Percentiles rank a stretch among this genome's conserved stretches.
phyloP scores from a whole-genome alignment of 1,140 invertebrate species.

The Scaptomyza graminum region DNA sequence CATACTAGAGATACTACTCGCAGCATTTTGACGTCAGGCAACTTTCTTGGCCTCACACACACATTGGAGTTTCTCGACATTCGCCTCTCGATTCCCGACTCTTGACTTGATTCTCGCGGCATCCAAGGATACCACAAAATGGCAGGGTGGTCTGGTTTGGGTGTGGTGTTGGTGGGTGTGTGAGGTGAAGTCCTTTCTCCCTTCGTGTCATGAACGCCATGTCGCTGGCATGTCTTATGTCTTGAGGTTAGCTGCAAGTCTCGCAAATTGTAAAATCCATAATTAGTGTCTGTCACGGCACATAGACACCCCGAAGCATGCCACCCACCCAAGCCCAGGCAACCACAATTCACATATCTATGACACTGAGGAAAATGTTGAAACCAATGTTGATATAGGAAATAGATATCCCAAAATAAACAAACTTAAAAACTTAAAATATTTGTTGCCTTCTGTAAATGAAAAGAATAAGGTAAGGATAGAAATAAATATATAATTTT shows the following conservation, averaged over 20 bases:
- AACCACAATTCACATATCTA: conserved; percentile 3
- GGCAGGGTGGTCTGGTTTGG: conserved; percentile 31
- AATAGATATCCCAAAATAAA: too few relatives aligned
- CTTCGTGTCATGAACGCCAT: conserved; percentile 35
- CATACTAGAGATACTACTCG: conserved; percentile 14
- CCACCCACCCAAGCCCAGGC: conserved; percentile 15
- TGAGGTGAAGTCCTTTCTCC: conserved; percentile 1
- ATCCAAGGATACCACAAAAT: conserved; percentile 59
- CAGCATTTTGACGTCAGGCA: conserved; percentile 41
- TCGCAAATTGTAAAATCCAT: conserved; percentile 79
- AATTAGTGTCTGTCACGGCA: conserved; percentile 78
- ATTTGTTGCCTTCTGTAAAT: too few relatives aligned
- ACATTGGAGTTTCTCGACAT: conserved; percentile 3
- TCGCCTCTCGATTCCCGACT: neutral
- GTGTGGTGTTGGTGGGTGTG: conserved; percentile 35
- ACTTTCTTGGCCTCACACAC: conserved; percentile 31
- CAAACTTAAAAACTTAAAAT: too few relatives aligned
- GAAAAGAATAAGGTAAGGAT: too few relatives aligned
- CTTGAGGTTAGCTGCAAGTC: conserved; percentile 71
- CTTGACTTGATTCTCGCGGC: too few relatives aligned
- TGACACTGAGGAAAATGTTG: neutral
- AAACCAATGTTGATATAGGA: too few relatives aligned
- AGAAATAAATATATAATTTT: too few relatives aligned
- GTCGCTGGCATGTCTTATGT: conserved; percentile 39
- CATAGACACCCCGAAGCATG: conserved; percentile 38